These are phyloP conservation scores for Aselliscus stoliczkanus DNA, from an alignment of 2,797 vertebrate species.

Conservation along the genomic window DNA sequence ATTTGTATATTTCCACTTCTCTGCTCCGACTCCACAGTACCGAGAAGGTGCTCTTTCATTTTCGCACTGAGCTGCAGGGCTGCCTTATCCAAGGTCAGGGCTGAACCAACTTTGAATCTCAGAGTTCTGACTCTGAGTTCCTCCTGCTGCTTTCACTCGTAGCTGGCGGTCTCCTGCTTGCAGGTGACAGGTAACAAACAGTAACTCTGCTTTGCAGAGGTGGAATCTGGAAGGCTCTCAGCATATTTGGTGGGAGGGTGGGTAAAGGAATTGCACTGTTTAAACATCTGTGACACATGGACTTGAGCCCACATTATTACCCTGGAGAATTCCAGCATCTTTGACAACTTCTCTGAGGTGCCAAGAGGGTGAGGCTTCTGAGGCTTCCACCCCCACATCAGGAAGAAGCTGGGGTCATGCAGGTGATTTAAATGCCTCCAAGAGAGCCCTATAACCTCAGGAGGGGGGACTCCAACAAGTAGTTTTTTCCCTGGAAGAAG, in stretches of 20 bases:
- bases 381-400: neutral
- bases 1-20: neutral
- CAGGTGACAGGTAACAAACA: no score
- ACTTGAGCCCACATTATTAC: neutral
- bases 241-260: neutral
- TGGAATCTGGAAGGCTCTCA: neutral
- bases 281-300: rapidly evolving
- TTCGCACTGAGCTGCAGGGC: neutral
- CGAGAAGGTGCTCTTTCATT: neutral
- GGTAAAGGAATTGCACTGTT: no score
- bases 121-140: neutral
- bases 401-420: neutral
- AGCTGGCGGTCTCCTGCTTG: neutral
- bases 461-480: neutral
- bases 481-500: neutral
- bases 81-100: neutral
- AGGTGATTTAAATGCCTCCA: no score
- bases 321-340: neutral
- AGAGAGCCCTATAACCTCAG: neutral
- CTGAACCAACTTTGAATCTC: neutral
- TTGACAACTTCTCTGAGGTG: neutral
- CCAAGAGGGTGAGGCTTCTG: neutral
- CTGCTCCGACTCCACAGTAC: neutral
- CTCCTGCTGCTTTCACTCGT: neutral
- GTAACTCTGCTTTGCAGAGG: neutral